Base-by-base conservation (phyloP, 2,113 vertebrate genomes). In the Calyptommatus sinebrachiatus region DNA sequence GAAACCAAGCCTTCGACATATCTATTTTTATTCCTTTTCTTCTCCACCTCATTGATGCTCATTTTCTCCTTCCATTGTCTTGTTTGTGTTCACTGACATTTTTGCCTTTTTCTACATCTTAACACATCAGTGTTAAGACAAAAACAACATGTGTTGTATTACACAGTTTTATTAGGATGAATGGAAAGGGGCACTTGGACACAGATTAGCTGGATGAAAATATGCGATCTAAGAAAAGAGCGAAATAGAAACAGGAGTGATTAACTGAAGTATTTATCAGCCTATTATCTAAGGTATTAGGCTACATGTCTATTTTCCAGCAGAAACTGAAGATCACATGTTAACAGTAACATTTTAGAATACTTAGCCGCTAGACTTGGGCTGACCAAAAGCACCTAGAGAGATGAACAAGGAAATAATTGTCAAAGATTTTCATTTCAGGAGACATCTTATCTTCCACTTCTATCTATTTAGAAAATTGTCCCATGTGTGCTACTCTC, bases 381-480 rank as follows among this genome's bases (percentile, higher is more conserved):
- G 28, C 28, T 81, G 29, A 73, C 74, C 63, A 16, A 77, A 79
- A 29, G 28, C 79, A 84, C 71, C 29, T 21, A 77, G 20, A 16
- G 22, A 76, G 31, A 83, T 24, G 85, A 82, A 76, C 84, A 87
- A 87, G 83, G 87, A 81, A 87, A 31, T 53, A 82, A 21, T 60
- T 20, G 8, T 2, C 2, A 71, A 61, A 84, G 7, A 63, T 50
- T 82, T 0, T 0, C 71, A 4, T 85, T 84, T 87, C 29, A 35
- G 26, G 53, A 21, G n/a, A 71, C 2, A 0, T 46, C 74, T 10
- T 57, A 83, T 86, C 79, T 79, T 14, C 29, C 72, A 67, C 53
- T 3, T 26, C 31, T 46, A 78, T 79, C 60, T 70, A 62, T 81
- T 12, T 9, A 4, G 62, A 74, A 87, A 62, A 84, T 2, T 6